Evolutionary conservation across 2,888 invertebrate species (phyloP).

Genomic region (Pseudococcus viburni): DNA sequence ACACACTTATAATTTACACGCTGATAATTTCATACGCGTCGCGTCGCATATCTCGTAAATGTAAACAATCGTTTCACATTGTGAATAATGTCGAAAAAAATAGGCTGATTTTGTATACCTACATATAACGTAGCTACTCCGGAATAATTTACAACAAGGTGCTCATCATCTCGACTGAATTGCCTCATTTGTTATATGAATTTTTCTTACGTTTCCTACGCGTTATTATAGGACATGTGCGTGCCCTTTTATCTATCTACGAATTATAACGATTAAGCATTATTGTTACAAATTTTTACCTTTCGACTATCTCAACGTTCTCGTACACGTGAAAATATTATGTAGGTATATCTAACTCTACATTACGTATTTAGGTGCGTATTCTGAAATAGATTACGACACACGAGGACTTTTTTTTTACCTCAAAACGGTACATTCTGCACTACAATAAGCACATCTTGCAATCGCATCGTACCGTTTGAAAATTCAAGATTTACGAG

Average conservation of each 20-base stretch:
- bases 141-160: slow-evolving; percentile 3
- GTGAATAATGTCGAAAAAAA: background rate
- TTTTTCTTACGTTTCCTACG: background rate
- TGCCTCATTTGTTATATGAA: background rate
- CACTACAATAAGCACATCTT: background rate
- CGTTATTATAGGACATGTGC: slow-evolving; percentile 5
- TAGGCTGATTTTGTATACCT: background rate
- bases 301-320: too few relatives aligned
- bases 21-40: background rate
- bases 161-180: background rate
- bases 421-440: slow-evolving; percentile 10
- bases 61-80: background rate
- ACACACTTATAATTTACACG: background rate
- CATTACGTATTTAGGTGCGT: background rate
- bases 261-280: background rate
- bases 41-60: background rate
- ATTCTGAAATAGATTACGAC: background rate
- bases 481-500: slow-evolving; percentile 26
- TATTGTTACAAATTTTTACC: background rate
- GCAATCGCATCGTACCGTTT: background rate
- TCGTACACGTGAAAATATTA: too few relatives aligned
- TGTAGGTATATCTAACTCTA: too few relatives aligned
- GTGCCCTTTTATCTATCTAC: background rate
- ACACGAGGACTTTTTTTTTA: background rate
- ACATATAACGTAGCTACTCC: background rate